Base-by-base conservation (phyloP, 2,888 invertebrate species). In the Eupithecia abbreviata region DNA sequence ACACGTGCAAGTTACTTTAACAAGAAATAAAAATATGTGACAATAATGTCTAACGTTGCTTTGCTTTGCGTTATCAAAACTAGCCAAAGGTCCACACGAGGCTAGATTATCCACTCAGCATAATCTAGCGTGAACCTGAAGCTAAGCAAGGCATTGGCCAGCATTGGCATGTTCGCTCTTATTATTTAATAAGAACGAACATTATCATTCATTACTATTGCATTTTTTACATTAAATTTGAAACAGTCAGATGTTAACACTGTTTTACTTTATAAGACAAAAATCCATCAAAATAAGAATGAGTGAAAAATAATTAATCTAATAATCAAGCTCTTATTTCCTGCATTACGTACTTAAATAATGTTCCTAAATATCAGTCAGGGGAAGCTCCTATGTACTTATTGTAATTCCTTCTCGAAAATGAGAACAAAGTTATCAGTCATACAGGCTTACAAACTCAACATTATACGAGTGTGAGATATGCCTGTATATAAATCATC, bases 401-500 rank as follows among this genome's bases (percentile, higher is more conserved):
- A 45, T 45, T 18, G 18, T 3, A 18, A 58, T 58, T n/a, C 43
- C 41, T 67, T 67, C 43, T 13, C n/a, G n/a, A 55, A 58, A 75
- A 67, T 65, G 65, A 49, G 65, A 68, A 15, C 42, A n/a, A 51
- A 30, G 30, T 51, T 51, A 70, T 73, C 65, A 73, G 15, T 72
- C 69, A 75, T 9, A 7, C 55, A 58, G 55, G 55, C 7, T 58
- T 58, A 58, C 18, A 58, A 18, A n/a, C 55, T 18, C 9, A 3
- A 58, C 18, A 18, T 58, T 58, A 4, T 49, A 58, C 55, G 55
- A 58, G 3, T 58, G 18, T 58, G 55, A 58, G n/a, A 58, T 58
- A 18, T 18, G 55, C 55, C 55, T 18, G 18, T 9, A 58, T 55
- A 18, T 77, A 77, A 72, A 77, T 77, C 77, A 77, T 12, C 69